These are phyloP conservation scores for Drosophila koepferae DNA, from an alignment of 2,888 invertebrate genomes.

Conservation along the genomic window DNA sequence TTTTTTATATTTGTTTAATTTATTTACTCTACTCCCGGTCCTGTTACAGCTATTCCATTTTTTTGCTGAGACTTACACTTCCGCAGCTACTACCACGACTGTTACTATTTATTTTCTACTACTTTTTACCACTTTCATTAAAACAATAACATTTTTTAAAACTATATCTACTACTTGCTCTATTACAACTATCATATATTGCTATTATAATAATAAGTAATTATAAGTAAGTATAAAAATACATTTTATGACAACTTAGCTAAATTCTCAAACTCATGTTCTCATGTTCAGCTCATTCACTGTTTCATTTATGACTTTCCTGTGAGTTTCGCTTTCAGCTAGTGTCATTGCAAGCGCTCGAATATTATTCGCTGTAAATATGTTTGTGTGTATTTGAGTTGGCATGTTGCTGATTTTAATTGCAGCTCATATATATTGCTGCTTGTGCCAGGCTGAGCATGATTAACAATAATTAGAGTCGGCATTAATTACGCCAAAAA, in stretches of 20 bases:
- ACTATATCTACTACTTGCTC: background rate
- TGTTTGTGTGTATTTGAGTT: slow-evolving; percentile 34
- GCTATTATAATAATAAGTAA: background rate
- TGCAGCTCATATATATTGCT: slow-evolving; percentile 79
- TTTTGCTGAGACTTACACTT: background rate
- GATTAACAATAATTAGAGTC: slow-evolving; percentile 84
- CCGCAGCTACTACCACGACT: background rate
- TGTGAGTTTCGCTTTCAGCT: slow-evolving; percentile 1
- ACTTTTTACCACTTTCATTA: background rate
- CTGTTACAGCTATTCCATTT: too few relatives aligned
- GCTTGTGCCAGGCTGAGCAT: slow-evolving; percentile 76
- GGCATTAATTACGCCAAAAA: slow-evolving; percentile 84
- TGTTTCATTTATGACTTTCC: too few relatives aligned
- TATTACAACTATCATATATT: background rate
- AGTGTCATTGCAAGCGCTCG: slow-evolving; percentile 31
- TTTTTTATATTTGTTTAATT: too few relatives aligned
- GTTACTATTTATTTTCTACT: background rate
- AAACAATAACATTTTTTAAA: too few relatives aligned
- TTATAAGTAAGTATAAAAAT: too few relatives aligned
- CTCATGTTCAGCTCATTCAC: background rate
- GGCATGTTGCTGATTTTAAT: slow-evolving; percentile 79
- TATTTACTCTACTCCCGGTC: background rate
- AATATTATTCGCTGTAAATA: slow-evolving; percentile 19
- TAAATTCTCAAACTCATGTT: background rate
- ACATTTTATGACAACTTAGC: background rate